A percentile compares a stretch with the other conserved stretches of the same genome.
Conservation (phyloP, 2,888 invertebrate species). For the Erannis defoliaria region DNA sequence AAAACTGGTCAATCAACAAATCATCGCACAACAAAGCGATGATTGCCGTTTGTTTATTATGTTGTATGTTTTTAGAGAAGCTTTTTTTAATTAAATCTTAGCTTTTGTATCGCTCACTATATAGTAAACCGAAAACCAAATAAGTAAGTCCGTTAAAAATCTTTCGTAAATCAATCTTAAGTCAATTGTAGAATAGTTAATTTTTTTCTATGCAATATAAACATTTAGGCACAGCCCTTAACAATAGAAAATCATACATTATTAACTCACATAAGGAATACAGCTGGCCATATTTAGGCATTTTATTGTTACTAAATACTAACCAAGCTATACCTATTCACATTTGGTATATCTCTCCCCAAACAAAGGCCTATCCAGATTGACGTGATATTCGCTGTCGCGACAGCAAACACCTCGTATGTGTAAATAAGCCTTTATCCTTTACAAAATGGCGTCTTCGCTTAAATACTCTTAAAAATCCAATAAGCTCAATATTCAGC, state of each 20-base stretch:
- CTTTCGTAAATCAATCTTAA: background rate
- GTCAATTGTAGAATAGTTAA: background rate
- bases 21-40: no score
- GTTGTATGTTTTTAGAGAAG: no score
- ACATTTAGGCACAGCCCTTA: constrained; percentile 42
- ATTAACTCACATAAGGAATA: constrained; percentile 18
- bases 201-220: constrained; percentile 36
- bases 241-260: constrained; percentile 30
- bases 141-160: background rate
- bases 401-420: background rate
- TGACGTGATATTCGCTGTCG: background rate
- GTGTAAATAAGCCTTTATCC: background rate
- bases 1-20: no score
- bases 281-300: background rate
- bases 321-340: no score
- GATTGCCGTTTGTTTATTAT: no score
- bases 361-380: background rate
- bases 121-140: background rate
- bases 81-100: background rate
- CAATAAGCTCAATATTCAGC: constrained; percentile 25
- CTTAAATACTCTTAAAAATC: constrained; percentile 16
- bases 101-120: constrained; percentile 5
- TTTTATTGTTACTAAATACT: background rate
- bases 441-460: constrained; percentile 20
- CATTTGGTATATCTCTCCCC: no score